phyloP scores from a whole-genome alignment of 2,888 invertebrate species.

The Pammene aurita region DNA sequence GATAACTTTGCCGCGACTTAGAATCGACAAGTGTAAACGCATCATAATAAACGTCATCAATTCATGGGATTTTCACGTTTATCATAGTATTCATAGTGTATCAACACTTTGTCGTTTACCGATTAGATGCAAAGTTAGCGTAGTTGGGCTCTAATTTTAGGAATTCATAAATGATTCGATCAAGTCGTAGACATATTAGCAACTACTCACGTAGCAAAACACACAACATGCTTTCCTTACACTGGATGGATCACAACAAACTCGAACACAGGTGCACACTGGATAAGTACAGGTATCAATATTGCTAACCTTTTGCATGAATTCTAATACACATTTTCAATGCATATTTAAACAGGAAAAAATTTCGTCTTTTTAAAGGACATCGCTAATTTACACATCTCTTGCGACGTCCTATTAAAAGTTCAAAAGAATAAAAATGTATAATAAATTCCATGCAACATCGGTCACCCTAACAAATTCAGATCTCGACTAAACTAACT shows the following conservation, averaged over 20 bases:
- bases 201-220: conserved; percentile 57
- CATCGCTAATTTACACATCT: conserved; percentile 24
- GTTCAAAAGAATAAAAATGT: conserved; percentile 26
- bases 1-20: no score
- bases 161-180: conserved; percentile 32
- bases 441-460: conserved; percentile 24
- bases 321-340: conserved; percentile 37
- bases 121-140: no score
- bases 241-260: conserved; percentile 82
- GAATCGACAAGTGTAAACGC: no score
- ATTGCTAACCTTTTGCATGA: conserved; percentile 47
- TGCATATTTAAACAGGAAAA: conserved; percentile 17
- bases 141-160: not conserved
- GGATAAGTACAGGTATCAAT: conserved; percentile 84
- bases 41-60: no score
- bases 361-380: conserved; percentile 4
- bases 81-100: no score
- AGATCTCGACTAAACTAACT: conserved; percentile 59
- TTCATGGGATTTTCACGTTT: conserved; percentile 1
- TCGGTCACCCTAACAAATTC: conserved; percentile 52
- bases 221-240: conserved; percentile 75
- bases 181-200: conserved; percentile 31
- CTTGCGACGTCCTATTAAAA: conserved; percentile 5
- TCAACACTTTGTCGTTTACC: no score
- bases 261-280: conserved; percentile 78